These are phyloP conservation scores for Littorina saxatilis DNA, from an alignment of 1,140 invertebrate genomes.

Conservation along the genomic window DNA sequence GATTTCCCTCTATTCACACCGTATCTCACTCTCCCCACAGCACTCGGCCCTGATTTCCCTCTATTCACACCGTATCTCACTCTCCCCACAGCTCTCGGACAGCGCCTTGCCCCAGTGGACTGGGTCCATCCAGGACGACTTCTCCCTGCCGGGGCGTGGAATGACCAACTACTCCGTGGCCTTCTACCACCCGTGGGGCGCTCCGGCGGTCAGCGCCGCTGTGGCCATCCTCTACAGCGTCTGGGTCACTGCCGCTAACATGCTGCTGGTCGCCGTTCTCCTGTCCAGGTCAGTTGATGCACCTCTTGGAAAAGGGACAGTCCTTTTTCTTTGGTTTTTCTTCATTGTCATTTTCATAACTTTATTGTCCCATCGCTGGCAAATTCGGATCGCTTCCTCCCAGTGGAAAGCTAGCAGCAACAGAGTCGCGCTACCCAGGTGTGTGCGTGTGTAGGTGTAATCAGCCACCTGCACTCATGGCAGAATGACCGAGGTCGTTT, in stretches of 20 bases:
- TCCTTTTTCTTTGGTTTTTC: too few relatives aligned
- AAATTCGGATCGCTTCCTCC: too few relatives aligned
- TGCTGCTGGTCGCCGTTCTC: conserved; percentile 46
- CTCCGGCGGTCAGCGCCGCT: conserved; percentile 38
- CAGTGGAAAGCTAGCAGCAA: too few relatives aligned
- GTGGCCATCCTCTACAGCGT: conserved; percentile 48
- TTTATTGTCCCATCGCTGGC: too few relatives aligned
- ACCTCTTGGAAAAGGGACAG: too few relatives aligned
- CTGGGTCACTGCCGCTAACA: conserved; percentile 43
- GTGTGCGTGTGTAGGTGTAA: too few relatives aligned
- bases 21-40: not conserved
- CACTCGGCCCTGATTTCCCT: not conserved
- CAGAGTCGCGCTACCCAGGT: too few relatives aligned
- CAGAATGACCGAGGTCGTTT: too few relatives aligned
- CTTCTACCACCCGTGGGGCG: conserved; percentile 49
- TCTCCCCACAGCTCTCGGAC: not conserved
- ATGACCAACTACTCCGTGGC: conserved; percentile 47
- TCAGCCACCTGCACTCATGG: too few relatives aligned
- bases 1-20: not conserved
- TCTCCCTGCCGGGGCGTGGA: conserved; percentile 35
- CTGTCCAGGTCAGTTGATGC: conserved; percentile 48
- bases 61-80: not conserved
- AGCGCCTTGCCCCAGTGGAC: conserved; percentile 29
- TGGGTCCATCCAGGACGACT: conserved; percentile 47
- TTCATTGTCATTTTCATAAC: too few relatives aligned